Conservation (phyloP, 1,140 invertebrate genomes). For the Drosophila asahinai region DNA sequence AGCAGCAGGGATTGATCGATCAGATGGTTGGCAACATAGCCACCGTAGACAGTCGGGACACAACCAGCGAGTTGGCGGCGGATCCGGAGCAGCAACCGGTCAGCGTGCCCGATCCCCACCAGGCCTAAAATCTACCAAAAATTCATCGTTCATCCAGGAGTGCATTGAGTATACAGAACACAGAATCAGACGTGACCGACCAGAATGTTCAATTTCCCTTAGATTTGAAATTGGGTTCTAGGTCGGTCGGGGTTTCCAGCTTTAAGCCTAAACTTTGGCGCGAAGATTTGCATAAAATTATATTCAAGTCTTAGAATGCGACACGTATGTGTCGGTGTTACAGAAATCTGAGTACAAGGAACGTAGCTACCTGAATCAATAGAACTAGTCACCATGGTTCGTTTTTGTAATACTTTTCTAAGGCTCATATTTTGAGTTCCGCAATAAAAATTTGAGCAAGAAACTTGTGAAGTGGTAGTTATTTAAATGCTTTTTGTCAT, state of each 20-base stretch:
- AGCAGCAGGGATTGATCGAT: conserved; percentile 49
- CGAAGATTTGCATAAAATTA: not conserved
- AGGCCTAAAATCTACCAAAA: not conserved
- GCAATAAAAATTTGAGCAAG: not conserved
- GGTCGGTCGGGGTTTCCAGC: not conserved
- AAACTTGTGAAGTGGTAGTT: not conserved
- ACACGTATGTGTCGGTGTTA: not conserved
- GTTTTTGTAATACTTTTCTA: conserved; percentile 7
- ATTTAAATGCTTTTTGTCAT: not conserved
- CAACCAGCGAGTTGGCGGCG: not conserved
- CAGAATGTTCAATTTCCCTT: conserved; percentile 18
- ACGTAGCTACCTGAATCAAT: not conserved
- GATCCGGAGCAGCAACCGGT: not conserved
- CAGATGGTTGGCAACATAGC: conserved; percentile 37
- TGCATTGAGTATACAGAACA: too few species aligned
- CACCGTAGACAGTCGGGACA: not conserved
- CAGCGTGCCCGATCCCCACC: not conserved
- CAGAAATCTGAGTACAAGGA: not conserved
- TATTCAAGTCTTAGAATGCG: not conserved
- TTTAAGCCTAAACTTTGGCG: not conserved
- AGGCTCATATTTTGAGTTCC: not conserved
- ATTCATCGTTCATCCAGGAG: conserved; percentile 10
- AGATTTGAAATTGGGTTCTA: conserved; percentile 20
- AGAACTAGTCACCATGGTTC: not conserved
- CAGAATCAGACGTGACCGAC: not conserved